phyloP scores from a whole-genome alignment of 2,888 invertebrate genomes.

The Alviniconcha strummeri region DNA sequence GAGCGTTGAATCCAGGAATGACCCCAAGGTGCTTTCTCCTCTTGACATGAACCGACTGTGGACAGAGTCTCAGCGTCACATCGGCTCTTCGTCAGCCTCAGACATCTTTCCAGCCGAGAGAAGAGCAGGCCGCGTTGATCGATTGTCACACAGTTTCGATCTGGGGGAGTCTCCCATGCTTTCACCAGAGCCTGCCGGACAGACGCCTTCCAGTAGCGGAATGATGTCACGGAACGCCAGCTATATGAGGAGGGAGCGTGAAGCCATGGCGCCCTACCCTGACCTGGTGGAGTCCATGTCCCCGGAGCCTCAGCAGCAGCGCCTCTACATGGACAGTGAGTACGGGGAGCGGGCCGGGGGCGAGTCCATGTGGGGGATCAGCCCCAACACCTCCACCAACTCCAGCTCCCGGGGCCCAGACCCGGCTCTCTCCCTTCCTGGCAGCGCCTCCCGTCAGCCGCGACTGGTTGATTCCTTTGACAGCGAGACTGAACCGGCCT shows the following conservation, averaged over 20 bases:
- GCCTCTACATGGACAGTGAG: constrained; percentile 7
- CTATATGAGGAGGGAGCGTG: neutral
- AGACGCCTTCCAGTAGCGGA: neutral
- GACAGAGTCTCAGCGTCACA: constrained; percentile 44
- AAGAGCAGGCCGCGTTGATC: neutral
- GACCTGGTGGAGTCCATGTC: constrained; percentile 28
- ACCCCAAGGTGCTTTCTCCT: constrained; percentile 45
- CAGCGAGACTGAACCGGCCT: constrained; percentile 18
- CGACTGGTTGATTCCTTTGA: constrained; percentile 21
- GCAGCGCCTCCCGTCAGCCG: neutral
- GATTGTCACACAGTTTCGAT: constrained; percentile 2
- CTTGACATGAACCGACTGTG: constrained; percentile 54
- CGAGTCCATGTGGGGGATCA: constrained; percentile 31
- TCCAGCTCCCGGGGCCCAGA: constrained; percentile 23
- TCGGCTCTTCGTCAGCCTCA: constrained; percentile 32
- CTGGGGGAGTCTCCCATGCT: neutral
- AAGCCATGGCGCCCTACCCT: constrained; percentile 17
- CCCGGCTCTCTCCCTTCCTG: neutral
- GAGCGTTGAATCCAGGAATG: too few relatives aligned
- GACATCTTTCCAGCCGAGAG: constrained; percentile 22
- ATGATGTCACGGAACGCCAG: neutral
- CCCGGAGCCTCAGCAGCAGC: neutral
- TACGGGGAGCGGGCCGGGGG: constrained; percentile 19
- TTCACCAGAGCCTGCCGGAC: neutral
- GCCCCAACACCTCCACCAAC: constrained; percentile 17